A percentile compares a stretch with the other conserved stretches of the same genome.
Conservation (phyloP, 2,888 invertebrate species). For the Silvanus unidentatus region DNA sequence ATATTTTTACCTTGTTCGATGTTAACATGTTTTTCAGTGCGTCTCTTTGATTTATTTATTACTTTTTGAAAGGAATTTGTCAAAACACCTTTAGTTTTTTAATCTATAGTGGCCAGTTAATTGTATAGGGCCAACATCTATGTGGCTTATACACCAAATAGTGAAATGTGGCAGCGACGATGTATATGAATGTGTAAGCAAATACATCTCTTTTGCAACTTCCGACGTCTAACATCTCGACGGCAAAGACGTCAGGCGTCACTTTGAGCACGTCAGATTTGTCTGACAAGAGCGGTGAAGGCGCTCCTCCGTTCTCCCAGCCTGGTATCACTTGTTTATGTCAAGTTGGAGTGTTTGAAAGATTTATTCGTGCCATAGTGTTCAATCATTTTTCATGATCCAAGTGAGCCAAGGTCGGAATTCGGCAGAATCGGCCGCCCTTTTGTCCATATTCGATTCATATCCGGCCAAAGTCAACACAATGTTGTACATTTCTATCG, state of each 20-base stretch:
- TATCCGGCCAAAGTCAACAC: no score
- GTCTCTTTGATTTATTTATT: slow-evolving; percentile 2
- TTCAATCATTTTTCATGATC: slow-evolving; percentile 34
- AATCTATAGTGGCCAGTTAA: no score
- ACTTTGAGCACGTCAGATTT: slow-evolving; percentile 33
- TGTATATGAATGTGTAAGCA: slow-evolving; percentile 10
- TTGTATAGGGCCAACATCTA: no score
- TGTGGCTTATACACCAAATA: no score
- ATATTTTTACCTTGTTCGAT: slow-evolving; percentile 7
- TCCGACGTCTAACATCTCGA: slow-evolving; percentile 15
- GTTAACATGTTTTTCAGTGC: slow-evolving; percentile 5
- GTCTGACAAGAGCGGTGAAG: slow-evolving; percentile 33
- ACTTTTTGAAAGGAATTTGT: slow-evolving; percentile 5
- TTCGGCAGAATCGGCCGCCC: no score
- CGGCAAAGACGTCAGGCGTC: slow-evolving; percentile 26
- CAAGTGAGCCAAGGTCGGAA: no score
- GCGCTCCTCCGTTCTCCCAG: slow-evolving; percentile 24
- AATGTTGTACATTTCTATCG: no score
- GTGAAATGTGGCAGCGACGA: no score
- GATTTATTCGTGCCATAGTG: slow-evolving; percentile 31
- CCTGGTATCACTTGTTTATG: slow-evolving; percentile 34
- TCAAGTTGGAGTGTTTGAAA: slow-evolving; percentile 33
- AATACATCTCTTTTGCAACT: slow-evolving; percentile 15
- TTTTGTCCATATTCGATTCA: no score
- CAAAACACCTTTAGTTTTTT: background rate